Percentiles rank a stretch among this genome's conserved stretches.
These are phyloP conservation scores for Folsomia candida DNA, from an alignment of 2,888 invertebrate genomes.

Conservation along the genomic window DNA sequence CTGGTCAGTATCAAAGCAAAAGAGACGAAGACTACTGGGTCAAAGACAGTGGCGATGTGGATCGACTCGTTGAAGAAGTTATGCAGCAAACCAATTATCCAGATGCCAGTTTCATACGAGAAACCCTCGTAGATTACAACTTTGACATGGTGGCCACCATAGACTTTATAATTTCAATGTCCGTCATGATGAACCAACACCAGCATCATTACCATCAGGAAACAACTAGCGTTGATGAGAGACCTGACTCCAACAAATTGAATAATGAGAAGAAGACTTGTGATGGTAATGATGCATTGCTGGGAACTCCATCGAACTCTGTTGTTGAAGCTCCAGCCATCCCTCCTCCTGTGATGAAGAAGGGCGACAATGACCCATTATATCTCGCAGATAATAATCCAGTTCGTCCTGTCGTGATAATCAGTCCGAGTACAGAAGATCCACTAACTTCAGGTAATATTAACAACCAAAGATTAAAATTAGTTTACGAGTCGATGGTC, in stretches of 20 bases:
- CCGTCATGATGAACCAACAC: constrained; percentile 29
- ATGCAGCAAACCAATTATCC: constrained; percentile 51
- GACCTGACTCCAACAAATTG: not conserved
- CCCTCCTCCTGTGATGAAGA: constrained; percentile 4
- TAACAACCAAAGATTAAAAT: no score
- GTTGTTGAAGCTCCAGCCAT: constrained; percentile 15
- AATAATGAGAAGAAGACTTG: not conserved
- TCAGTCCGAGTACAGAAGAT: no score
- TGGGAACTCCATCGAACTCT: not conserved
- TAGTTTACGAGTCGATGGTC: no score
- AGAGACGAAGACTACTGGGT: constrained; percentile 47
- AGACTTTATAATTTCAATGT: constrained; percentile 38
- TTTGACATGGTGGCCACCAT: constrained; percentile 45
- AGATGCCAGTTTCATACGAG: constrained; percentile 48
- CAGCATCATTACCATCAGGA: no score
- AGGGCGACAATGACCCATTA: constrained; percentile 17
- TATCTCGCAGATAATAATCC: no score
- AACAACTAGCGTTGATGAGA: no score
- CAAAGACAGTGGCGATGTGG: constrained; percentile 39
- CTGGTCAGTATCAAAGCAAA: constrained; percentile 17
- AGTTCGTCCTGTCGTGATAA: no score
- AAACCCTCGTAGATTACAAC: constrained; percentile 48
- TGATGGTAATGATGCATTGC: not conserved
- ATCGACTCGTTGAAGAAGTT: constrained; percentile 48
- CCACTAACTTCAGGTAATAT: no score